Percentiles rank a stretch among this genome's conserved stretches.
Evolutionary conservation across 2,113 vertebrate species (phyloP).

Genomic region (Chloropsis hardwickii): DNA sequence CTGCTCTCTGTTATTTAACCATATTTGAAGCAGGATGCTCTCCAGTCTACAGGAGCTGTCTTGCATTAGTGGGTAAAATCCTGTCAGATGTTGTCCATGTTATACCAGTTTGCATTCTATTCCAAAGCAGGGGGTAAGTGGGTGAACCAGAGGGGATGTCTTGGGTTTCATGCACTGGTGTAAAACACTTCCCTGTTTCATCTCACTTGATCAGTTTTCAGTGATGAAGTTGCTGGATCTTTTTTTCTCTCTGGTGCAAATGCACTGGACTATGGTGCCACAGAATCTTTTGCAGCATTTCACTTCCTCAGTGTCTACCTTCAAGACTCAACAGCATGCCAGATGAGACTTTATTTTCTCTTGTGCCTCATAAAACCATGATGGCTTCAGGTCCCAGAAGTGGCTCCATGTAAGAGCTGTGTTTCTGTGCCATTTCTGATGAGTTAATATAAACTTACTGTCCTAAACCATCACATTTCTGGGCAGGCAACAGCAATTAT

Average conservation of each 20-base stretch:
- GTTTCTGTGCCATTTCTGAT: not conserved
- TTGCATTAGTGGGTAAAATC: not conserved
- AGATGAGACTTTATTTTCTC: not conserved
- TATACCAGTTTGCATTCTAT: not conserved
- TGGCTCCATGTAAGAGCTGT: not conserved
- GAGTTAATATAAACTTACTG: not conserved
- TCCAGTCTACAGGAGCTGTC: not conserved
- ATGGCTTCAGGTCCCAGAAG: not conserved
- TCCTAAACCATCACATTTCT: not conserved
- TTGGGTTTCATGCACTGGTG: not conserved
- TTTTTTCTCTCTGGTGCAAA: not conserved
- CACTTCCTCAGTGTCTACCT: not conserved
- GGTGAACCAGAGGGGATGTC: not conserved
- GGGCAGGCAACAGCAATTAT: not conserved
- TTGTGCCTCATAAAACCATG: not conserved
- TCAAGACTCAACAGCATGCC: not conserved
- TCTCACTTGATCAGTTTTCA: not conserved
- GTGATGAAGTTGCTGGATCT: not conserved
- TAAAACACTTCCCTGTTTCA: not conserved
- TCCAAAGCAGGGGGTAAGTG: not conserved
- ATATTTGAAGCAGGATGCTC: not conserved
- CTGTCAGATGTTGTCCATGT: not conserved
- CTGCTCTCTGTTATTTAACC: constrained; percentile 45
- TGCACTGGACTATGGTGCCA: not conserved
- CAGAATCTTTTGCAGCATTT: not conserved